Evolutionary conservation across 2,888 invertebrate species (phyloP).

Genomic region (Octodonta nipae): DNA sequence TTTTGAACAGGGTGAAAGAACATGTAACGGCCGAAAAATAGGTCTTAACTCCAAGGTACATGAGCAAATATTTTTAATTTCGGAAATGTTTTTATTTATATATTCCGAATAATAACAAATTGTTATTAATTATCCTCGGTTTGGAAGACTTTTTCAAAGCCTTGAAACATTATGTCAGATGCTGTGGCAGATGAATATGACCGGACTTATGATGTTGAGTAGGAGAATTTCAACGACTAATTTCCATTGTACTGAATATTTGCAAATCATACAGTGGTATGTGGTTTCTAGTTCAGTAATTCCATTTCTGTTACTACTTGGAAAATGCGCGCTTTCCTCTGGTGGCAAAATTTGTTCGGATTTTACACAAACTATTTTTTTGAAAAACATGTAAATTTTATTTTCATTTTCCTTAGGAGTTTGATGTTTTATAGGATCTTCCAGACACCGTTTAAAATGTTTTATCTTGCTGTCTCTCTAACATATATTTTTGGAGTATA

Average conservation of each 20-base stretch:
- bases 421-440: not conserved
- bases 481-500: not conserved
- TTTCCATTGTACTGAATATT: slow-evolving; percentile 1
- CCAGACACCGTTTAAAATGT: not conserved
- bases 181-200: too few relatives aligned
- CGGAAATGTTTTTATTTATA: not conserved
- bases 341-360: not conserved
- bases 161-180: too few relatives aligned
- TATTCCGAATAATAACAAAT: not conserved
- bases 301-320: not conserved
- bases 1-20: too few relatives aligned
- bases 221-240: too few relatives aligned
- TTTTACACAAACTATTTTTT: not conserved
- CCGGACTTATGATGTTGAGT: too few relatives aligned
- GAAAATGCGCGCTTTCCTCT: not conserved
- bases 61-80: not conserved
- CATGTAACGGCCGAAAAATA: too few relatives aligned
- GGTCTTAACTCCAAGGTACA: not conserved
- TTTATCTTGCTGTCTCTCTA: not conserved
- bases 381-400: not conserved
- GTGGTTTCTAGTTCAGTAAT: slow-evolving; percentile 1
- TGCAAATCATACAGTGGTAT: not conserved
- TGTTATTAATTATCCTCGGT: too few relatives aligned
- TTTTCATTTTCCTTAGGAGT: not conserved
- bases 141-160: too few relatives aligned